These are phyloP conservation scores for Drosophila seguyi DNA, from an alignment of 1,140 invertebrate species.

Conservation along the genomic window DNA sequence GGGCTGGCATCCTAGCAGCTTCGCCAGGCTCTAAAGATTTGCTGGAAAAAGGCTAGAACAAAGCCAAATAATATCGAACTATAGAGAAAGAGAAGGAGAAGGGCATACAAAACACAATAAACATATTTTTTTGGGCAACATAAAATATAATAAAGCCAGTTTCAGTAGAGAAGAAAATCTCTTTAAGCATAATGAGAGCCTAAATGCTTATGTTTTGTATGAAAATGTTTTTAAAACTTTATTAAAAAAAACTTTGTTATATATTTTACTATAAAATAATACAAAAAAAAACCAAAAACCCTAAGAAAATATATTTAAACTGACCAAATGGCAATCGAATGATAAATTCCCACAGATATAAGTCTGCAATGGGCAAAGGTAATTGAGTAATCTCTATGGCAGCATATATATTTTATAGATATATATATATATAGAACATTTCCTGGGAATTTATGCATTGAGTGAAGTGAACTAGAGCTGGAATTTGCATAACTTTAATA, in stretches of 20 bases:
- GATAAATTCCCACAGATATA: background rate
- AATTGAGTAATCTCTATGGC: background rate
- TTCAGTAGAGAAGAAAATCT: background rate
- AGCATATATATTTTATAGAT: background rate
- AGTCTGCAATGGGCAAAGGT: background rate
- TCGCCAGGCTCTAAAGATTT: background rate
- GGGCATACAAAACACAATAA: background rate
- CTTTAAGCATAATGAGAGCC: background rate
- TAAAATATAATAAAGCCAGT: background rate
- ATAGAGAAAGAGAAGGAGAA: background rate
- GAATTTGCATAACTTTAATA: conserved; percentile 74
- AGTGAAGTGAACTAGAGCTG: conserved; percentile 2
- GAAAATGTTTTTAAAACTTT: background rate
- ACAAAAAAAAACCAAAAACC: background rate
- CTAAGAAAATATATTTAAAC: background rate
- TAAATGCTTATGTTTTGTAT: background rate
- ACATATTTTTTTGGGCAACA: background rate
- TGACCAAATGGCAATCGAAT: background rate
- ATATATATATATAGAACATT: background rate
- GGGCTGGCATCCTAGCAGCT: background rate
- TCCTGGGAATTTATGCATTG: background rate
- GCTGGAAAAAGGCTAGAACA: background rate
- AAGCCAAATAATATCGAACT: conserved; percentile 3
- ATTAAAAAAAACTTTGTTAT: no score
- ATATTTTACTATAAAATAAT: background rate